Evolutionary conservation across 1,140 invertebrate species (phyloP), one percentile per base, ranked within the genome.

Genomic region (Sycobia sp.): DNA sequence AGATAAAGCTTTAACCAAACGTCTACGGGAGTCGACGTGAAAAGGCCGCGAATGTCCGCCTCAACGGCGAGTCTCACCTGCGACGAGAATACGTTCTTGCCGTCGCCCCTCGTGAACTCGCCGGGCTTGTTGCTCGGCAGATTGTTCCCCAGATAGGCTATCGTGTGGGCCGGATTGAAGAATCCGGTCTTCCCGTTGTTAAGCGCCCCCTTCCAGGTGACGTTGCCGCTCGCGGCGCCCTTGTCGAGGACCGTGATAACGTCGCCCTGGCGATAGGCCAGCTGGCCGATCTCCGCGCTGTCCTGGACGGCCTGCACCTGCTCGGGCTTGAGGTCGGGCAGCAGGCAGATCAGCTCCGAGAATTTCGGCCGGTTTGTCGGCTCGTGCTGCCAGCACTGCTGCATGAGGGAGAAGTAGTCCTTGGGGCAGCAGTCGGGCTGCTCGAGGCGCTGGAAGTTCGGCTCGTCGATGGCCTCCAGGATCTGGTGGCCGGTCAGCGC

Each of bases 401-500:
- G 83, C 96, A 99, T 99, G 11, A 97, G 78, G 7, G 86, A 84
- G 73, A 96, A 99, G 78, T 96, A 95, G 22, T 96, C 95, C 61
- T 91, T 89, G 0, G 97, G 96, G 82, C 97, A 99, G 67, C 93
- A 94, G 69, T 97, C 94, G 0, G 97, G 97, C 68, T 93, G 88
- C 74, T 98, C 95, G 29, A 97, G 81, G 36, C 93, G 84, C 83
- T 95, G 84, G 27, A 86, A 94, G 73, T 94, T 93, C 3, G 97
- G 96, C 60, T 92, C 89, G 80, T 99, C 96, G 54, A 99, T 97
- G 1, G 95, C 92, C 76, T 97, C 94, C 1, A 99, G 80, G 67
- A 99, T 98, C 83, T 99, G 91, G 69, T 96, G 92, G 0, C 97
- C 96, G 0, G 94, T 97, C 22, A 96, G 84, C 0, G 94, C 96